Evolutionary conservation across 1,140 invertebrate genomes (phyloP).

Genomic region (Psilanteris sp.): DNA sequence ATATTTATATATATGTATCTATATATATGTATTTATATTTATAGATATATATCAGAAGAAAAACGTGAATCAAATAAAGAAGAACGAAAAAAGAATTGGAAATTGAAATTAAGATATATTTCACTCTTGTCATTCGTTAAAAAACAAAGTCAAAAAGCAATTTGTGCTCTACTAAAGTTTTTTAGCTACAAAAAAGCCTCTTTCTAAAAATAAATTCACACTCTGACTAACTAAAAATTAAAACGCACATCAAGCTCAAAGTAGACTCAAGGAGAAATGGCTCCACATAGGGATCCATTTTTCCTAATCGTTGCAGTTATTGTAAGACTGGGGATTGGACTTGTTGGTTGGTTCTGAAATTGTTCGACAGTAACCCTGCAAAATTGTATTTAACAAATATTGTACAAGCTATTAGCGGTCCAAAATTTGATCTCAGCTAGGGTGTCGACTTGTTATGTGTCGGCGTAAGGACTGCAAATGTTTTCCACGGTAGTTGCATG

Average conservation of each 20-base stretch:
- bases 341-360: constrained; percentile 32
- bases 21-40: too few relatives aligned
- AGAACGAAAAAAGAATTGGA: not conserved
- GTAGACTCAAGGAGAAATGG: not conserved
- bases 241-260: constrained; percentile 39
- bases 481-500: constrained; percentile 53
- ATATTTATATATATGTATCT: too few relatives aligned
- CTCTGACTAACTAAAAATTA: constrained; percentile 16
- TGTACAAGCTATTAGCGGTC: constrained; percentile 10
- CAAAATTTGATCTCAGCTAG: not conserved
- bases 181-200: constrained; percentile 41
- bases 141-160: constrained; percentile 37
- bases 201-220: constrained; percentile 22
- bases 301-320: constrained; percentile 3
- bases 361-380: constrained; percentile 29
- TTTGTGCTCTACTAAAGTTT: constrained; percentile 27
- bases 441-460: constrained; percentile 38
- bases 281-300: constrained; percentile 1
- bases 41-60: not conserved
- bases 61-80: constrained; percentile 1
- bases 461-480: constrained; percentile 42
- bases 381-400: constrained; percentile 37
- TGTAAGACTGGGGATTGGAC: constrained; percentile 17
- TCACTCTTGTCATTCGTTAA: constrained; percentile 26
- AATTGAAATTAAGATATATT: not conserved